phyloP scores from a whole-genome alignment of 2,797 vertebrate species.

The Enoplosus armatus region DNA sequence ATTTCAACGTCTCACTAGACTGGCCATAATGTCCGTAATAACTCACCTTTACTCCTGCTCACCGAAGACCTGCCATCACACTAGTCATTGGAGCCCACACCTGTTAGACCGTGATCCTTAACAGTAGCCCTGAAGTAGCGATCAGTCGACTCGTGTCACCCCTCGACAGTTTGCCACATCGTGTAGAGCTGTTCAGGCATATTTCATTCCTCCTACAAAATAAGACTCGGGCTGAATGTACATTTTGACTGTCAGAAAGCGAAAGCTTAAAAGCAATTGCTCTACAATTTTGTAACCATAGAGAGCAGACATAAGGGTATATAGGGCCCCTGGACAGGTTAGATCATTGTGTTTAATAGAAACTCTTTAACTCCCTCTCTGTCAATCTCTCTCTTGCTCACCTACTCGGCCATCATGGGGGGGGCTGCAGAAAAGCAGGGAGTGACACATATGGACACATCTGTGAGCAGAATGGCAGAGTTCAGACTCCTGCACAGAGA shows the following conservation, averaged over 20 bases:
- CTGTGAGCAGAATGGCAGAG: conserved; percentile 27
- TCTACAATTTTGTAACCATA: conserved; percentile 29
- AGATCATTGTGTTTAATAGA: conserved; percentile 45
- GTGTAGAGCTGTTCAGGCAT: conserved; percentile 8
- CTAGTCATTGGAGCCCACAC: background rate
- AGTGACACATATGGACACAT: conserved; percentile 30
- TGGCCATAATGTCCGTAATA: conserved; percentile 2
- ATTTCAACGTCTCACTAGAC: background rate
- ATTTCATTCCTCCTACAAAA: conserved; percentile 38
- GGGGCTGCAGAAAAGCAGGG: conserved; percentile 1
- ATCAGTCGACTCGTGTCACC: conserved; percentile 19
- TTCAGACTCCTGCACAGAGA: conserved; percentile 24
- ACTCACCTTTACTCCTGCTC: background rate
- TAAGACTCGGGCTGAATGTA: conserved; percentile 17
- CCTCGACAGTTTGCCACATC: background rate
- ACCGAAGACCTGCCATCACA: conserved; percentile 14
- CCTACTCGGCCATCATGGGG: conserved; percentile 27
- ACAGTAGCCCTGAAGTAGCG: conserved; percentile 24
- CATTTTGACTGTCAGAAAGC: conserved; percentile 45
- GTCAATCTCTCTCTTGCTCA: conserved; percentile 18
- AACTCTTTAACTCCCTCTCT: conserved; percentile 35
- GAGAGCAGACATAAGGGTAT: conserved; percentile 18
- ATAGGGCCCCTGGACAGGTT: conserved; percentile 49
- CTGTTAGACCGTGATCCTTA: conserved; percentile 33
- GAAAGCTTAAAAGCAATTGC: conserved; percentile 29